These are phyloP conservation scores for Drosophila gunungcola DNA, from an alignment of 1,140 invertebrate genomes.

Conservation along the genomic window DNA sequence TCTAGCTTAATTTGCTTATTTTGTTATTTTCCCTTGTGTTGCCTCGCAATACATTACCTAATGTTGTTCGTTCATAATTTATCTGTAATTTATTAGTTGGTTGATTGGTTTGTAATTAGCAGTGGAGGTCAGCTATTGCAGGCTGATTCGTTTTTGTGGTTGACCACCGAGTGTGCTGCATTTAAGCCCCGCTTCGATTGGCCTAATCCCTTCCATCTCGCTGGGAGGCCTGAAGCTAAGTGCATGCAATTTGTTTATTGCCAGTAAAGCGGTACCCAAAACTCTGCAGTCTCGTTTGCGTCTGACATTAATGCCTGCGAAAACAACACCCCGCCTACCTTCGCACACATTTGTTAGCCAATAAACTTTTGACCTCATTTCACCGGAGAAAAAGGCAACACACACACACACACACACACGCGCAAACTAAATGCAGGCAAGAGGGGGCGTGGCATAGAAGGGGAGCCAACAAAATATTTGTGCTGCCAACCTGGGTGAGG, in stretches of 20 bases:
- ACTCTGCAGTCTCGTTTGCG: slow-evolving; percentile 8
- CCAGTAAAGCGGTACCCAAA: slow-evolving; percentile 26
- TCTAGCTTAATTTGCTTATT: slow-evolving; percentile 26
- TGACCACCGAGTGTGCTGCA: slow-evolving; percentile 18
- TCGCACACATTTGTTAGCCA: slow-evolving; percentile 56
- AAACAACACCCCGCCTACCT: slow-evolving; percentile 12
- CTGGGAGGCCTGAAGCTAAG: slow-evolving; percentile 25
- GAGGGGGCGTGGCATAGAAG: background rate
- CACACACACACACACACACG: slow-evolving; percentile 43
- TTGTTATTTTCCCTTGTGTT: slow-evolving; percentile 5
- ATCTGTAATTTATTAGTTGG: slow-evolving; percentile 55
- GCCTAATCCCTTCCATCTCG: slow-evolving; percentile 16
- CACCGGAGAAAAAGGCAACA: slow-evolving; percentile 30
- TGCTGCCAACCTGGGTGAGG: slow-evolving; percentile 35
- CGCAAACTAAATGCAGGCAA: slow-evolving; percentile 55
- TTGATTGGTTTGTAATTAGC: slow-evolving; percentile 42
- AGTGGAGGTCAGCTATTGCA: background rate
- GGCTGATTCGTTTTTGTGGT: slow-evolving; percentile 15
- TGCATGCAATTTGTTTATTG: slow-evolving; percentile 33
- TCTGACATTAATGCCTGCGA: slow-evolving; percentile 41
- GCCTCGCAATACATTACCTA: slow-evolving; percentile 9
- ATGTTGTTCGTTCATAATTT: slow-evolving; percentile 46
- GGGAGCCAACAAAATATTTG: slow-evolving; percentile 65
- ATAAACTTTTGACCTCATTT: slow-evolving; percentile 83
- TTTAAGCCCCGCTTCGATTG: slow-evolving; percentile 30